Evolutionary conservation across 2,888 invertebrate species (phyloP).

Genomic region (Leptopilina myrica): DNA sequence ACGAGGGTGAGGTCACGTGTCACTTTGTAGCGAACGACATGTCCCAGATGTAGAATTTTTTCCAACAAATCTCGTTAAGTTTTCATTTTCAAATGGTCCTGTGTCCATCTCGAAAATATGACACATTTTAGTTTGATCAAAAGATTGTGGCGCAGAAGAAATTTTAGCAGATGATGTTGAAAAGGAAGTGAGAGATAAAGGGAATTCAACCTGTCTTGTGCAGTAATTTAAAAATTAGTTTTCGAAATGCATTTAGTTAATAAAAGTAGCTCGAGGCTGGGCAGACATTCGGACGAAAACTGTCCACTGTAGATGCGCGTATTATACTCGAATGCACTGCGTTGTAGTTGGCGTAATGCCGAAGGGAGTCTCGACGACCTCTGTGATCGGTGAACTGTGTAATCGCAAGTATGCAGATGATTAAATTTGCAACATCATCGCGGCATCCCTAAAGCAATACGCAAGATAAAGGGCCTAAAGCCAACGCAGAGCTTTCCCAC

Average conservation of each 20-base stretch:
- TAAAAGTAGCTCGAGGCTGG: background rate
- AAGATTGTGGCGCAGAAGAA: conserved; percentile 40
- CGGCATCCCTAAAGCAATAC: conserved; percentile 70
- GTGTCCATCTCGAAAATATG: conserved; percentile 25
- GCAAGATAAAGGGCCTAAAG: conserved; percentile 59
- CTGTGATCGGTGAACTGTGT: conserved; percentile 76
- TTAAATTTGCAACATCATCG: conserved; percentile 77
- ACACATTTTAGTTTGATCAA: conserved; percentile 45
- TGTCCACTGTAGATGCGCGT: conserved; percentile 46
- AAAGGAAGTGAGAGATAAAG: background rate
- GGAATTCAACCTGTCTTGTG: background rate
- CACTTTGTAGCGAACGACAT: conserved; percentile 62
- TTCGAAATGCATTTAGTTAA: background rate
- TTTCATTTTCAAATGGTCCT: conserved; percentile 70
- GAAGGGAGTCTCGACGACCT: conserved; percentile 67
- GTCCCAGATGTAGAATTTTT: conserved; percentile 51
- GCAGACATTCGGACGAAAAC: background rate
- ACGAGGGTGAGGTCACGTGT: conserved; percentile 67
- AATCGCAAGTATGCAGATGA: conserved; percentile 77
- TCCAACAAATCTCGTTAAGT: conserved; percentile 69
- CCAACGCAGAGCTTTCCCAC: conserved; percentile 55
- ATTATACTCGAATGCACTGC: conserved; percentile 43
- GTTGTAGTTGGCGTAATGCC: conserved; percentile 58
- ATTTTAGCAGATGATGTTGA: background rate
- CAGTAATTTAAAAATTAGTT: background rate